Conservation (phyloP, 1,140 invertebrate genomes). For the Drosophila setifemur region DNA sequence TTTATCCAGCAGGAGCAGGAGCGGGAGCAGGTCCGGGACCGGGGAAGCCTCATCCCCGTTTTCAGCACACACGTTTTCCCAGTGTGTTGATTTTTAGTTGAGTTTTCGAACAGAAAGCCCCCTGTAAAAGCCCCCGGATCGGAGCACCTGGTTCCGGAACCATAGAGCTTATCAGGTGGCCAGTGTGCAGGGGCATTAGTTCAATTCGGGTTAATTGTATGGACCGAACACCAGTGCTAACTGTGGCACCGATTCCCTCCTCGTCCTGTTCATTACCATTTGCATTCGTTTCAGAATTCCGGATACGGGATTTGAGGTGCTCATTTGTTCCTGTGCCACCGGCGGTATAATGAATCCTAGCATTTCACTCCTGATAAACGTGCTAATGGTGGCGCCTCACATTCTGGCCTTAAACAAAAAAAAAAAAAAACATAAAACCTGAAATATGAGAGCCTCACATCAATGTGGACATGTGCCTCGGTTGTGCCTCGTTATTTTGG, state of each 20-base stretch:
- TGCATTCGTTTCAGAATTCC: constrained; percentile 26
- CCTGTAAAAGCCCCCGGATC: constrained; percentile 4
- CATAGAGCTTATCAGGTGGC: constrained; percentile 21
- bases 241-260: constrained; percentile 2
- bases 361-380: constrained; percentile 24
- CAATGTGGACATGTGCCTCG: not conserved
- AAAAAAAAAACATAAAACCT: not conserved
- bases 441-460: too few relatives aligned
- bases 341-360: constrained; percentile 13
- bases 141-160: not conserved
- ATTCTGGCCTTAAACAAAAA: not conserved
- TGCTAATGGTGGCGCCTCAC: constrained; percentile 25
- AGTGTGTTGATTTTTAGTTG: constrained; percentile 43
- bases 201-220: constrained; percentile 50
- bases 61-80: not conserved
- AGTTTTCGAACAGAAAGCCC: constrained; percentile 5
- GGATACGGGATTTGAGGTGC: constrained; percentile 9
- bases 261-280: constrained; percentile 38
- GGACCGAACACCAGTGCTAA: constrained; percentile 35
- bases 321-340: not conserved
- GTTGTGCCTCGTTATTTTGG: not conserved
- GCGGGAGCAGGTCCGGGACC: too few relatives aligned
- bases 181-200: constrained; percentile 25
- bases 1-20: too few relatives aligned
- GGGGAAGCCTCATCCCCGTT: not conserved